phyloP scores from a whole-genome alignment of 2,797 vertebrate species.

The Paratrypauchen microcephalus region DNA sequence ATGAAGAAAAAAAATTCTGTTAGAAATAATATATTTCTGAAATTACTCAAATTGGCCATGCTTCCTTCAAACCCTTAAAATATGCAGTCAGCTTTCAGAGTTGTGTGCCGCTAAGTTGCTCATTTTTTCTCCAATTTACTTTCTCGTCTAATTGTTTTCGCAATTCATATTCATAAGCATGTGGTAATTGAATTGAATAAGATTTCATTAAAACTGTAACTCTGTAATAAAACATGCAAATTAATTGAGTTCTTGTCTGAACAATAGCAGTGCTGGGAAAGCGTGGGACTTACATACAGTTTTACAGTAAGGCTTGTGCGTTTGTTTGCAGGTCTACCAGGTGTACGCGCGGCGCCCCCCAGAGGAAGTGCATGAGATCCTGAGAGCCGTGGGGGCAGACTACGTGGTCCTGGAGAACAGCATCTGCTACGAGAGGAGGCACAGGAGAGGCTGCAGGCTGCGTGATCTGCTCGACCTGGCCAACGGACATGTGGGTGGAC shows the following conservation, averaged over 20 bases:
- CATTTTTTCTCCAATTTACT: constrained; percentile 8
- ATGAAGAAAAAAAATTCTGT: background rate
- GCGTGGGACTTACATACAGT: constrained; percentile 9
- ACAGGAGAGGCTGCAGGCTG: constrained; percentile 88
- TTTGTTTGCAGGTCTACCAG: constrained; percentile 88
- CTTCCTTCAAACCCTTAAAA: background rate
- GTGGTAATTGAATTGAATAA: constrained; percentile 27
- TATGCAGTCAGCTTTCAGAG: constrained; percentile 14
- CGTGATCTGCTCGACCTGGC: constrained; percentile 90
- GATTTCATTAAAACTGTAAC: constrained; percentile 34
- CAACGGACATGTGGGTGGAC: constrained; percentile 89
- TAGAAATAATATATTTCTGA: background rate
- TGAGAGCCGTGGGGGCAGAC: constrained; percentile 84
- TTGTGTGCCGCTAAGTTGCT: constrained; percentile 2
- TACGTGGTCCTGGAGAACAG: constrained; percentile 94
- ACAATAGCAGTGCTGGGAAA: background rate
- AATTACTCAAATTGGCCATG: background rate
- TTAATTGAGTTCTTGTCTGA: constrained; percentile 30
- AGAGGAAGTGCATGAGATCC: constrained; percentile 81
- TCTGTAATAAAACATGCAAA: constrained; percentile 28
- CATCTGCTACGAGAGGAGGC: constrained; percentile 91
- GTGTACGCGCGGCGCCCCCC: constrained; percentile 87
- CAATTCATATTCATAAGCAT: constrained; percentile 22
- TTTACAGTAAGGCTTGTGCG: background rate
- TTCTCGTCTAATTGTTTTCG: constrained; percentile 17